These are phyloP conservation scores for Trididemnum miniatum DNA, from an alignment of 23 tunicate genomes.

Conservation along the genomic window DNA sequence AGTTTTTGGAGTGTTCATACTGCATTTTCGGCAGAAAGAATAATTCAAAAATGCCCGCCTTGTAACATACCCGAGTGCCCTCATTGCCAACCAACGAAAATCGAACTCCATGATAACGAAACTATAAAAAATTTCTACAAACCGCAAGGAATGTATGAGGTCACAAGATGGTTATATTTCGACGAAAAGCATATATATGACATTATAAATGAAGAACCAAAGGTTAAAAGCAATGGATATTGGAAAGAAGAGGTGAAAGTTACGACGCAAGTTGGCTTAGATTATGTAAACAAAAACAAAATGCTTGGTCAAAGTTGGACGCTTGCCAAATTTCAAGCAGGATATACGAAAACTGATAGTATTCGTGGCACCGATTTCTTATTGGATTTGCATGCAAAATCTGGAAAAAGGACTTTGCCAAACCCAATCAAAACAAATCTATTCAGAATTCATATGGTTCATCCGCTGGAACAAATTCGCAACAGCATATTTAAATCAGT, in stretches of 20 bases:
- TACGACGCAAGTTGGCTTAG: constrained; percentile 60
- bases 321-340: constrained; percentile 51
- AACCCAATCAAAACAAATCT: background rate
- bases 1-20: background rate
- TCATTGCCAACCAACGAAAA: constrained; percentile 11
- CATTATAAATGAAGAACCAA: constrained; percentile 87
- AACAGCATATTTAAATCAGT: too few relatives aligned
- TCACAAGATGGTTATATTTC: constrained; percentile 76
- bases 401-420: background rate
- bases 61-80: background rate
- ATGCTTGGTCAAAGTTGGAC: constrained; percentile 64
- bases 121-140: constrained; percentile 37
- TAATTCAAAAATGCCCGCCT: background rate
- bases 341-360: constrained; percentile 58
- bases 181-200: constrained; percentile 71
- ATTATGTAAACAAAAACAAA: constrained; percentile 64
- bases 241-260: constrained; percentile 78
- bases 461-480: too few relatives aligned
- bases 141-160: constrained; percentile 93
- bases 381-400: constrained; percentile 48
- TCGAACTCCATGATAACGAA: background rate
- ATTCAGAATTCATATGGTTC: constrained; percentile 70
- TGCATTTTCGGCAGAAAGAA: background rate
- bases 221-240: constrained; percentile 43
- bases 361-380: constrained; percentile 76